phyloP scores from a whole-genome alignment of 2,888 invertebrate genomes.

The Galeopsomyia nigrocyanea region DNA sequence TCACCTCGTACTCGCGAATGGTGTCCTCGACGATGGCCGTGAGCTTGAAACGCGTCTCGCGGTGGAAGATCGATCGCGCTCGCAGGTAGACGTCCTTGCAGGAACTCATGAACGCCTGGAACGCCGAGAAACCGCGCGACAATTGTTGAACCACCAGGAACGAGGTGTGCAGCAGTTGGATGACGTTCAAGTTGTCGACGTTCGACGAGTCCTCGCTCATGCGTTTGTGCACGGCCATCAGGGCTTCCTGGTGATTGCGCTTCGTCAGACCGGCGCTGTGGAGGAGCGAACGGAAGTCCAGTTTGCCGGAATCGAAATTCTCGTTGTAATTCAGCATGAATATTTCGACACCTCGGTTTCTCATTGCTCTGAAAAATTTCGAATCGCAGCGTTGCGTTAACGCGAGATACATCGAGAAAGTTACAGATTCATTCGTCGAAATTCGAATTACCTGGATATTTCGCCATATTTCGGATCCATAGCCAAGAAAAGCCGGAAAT shows the following conservation, averaged over 20 bases:
- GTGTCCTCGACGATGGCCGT: constrained; percentile 71
- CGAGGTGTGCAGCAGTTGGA: constrained; percentile 77
- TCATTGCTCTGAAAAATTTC: constrained; percentile 84
- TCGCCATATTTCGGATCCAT: constrained; percentile 97
- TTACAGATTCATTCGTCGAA: too few relatives aligned
- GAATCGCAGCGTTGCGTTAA: background rate
- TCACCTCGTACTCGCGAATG: constrained; percentile 67
- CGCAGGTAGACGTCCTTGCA: constrained; percentile 79
- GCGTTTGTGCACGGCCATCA: constrained; percentile 71
- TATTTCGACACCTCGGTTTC: constrained; percentile 97
- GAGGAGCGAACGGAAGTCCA: constrained; percentile 72
- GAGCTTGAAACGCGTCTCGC: constrained; percentile 68
- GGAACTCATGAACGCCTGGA: constrained; percentile 72
- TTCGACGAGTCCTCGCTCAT: constrained; percentile 65
- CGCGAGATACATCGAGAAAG: too few relatives aligned
- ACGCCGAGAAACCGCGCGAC: constrained; percentile 73
- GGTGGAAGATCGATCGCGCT: constrained; percentile 69
- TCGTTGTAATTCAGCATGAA: constrained; percentile 69
- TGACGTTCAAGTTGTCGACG: constrained; percentile 72
- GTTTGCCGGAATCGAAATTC: constrained; percentile 50
- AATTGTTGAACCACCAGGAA: constrained; percentile 77
- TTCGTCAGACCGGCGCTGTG: constrained; percentile 69
- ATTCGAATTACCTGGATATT: constrained; percentile 80
- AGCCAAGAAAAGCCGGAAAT: constrained; percentile 94
- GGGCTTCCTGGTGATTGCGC: constrained; percentile 66